These are phyloP conservation scores for Nettapus auritus DNA, from an alignment of 2,113 vertebrate genomes.

Conservation along the genomic window DNA sequence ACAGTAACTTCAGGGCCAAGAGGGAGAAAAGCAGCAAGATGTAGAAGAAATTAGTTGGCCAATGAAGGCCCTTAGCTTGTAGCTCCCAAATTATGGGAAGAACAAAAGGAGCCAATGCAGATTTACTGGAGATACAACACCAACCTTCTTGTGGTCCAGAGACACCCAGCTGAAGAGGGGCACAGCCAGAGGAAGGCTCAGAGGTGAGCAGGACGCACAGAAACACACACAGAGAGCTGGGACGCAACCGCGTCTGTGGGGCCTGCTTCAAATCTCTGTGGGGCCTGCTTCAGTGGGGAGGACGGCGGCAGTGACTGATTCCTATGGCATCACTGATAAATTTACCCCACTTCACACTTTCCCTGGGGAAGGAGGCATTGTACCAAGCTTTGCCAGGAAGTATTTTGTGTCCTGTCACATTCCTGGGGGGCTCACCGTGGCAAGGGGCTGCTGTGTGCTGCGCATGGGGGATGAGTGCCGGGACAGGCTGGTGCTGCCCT, in stretches of 20 bases:
- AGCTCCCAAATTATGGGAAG: not conserved
- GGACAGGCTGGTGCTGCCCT: not conserved
- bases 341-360: fast-evolving
- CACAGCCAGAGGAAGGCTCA: not conserved
- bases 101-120: not conserved
- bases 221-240: not conserved
- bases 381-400: not conserved
- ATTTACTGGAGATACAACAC: not conserved
- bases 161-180: not conserved
- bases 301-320: fast-evolving
- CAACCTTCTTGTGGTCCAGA: not conserved
- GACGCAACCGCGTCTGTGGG: fast-evolving
- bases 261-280: not conserved
- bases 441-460: not conserved
- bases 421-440: not conserved
- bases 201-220: fast-evolving
- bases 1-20: not conserved
- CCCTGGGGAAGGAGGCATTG: not conserved
- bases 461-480: not conserved
- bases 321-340: not conserved
- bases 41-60: not conserved
- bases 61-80: not conserved
- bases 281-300: not conserved
- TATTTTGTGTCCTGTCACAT: not conserved
- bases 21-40: not conserved